Conservation (phyloP, 2,113 vertebrate species). For the Microcebus jonahi region DNA sequence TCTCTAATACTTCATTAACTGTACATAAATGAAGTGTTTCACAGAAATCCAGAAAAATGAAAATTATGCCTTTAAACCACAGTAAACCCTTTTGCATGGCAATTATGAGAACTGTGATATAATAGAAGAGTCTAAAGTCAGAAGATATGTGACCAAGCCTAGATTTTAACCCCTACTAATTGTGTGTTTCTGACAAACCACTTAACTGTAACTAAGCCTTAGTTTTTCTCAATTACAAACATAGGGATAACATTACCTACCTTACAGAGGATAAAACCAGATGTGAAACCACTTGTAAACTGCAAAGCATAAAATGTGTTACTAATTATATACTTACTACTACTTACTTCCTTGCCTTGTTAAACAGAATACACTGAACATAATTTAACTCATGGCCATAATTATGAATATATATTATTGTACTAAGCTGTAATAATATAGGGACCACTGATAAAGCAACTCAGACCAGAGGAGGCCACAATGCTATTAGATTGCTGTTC, state of each 20-base stretch:
- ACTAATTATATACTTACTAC: not conserved
- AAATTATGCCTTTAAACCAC: slow-evolving; percentile 35
- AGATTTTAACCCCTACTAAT: not conserved
- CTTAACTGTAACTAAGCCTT: not conserved
- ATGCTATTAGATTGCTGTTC: not conserved
- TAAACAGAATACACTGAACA: not conserved
- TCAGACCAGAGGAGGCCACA: not conserved
- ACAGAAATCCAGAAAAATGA: slow-evolving; percentile 21
- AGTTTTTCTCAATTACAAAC: slow-evolving; percentile 4
- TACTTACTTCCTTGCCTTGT: not conserved
- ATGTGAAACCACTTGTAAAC: not conserved
- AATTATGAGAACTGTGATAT: not conserved
- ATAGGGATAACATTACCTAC: not conserved
- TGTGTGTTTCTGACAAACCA: slow-evolving; percentile 6
- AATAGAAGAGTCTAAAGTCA: not conserved
- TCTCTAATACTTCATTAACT: not conserved
- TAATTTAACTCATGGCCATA: not conserved
- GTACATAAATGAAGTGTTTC: not conserved
- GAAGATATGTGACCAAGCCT: not conserved
- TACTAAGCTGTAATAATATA: not conserved
- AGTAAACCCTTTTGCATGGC: not conserved
- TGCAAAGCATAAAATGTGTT: not conserved
- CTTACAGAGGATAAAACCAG: not conserved
- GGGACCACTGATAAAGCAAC: not conserved
- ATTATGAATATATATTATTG: not conserved